Percentiles rank a stretch among this genome's conserved stretches.
phyloP scores from a whole-genome alignment of 2,113 vertebrate species.

The Pterocles orientalis region DNA sequence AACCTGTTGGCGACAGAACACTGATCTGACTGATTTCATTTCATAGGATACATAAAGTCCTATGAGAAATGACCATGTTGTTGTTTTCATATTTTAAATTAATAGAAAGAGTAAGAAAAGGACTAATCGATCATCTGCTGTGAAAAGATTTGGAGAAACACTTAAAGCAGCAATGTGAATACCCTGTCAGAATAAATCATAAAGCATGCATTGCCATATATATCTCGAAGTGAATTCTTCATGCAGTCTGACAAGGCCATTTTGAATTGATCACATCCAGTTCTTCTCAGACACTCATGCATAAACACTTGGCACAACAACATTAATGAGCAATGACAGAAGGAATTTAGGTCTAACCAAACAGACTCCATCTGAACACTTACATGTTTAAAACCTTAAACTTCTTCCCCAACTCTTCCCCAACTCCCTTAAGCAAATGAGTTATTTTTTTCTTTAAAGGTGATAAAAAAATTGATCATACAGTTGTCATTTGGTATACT shows the following conservation, averaged over 20 bases:
- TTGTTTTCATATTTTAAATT: background rate
- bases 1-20: background rate
- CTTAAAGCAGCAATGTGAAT: constrained; percentile 30
- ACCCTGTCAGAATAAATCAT: constrained; percentile 47
- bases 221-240: background rate
- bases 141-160: constrained; percentile 25
- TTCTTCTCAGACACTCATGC: constrained; percentile 56
- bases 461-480: background rate
- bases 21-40: background rate
- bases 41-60: background rate
- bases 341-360: constrained; percentile 61
- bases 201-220: background rate
- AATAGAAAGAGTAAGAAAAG: constrained; percentile 25
- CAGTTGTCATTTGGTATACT: background rate
- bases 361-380: background rate
- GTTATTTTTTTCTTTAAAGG: background rate
- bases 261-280: constrained; percentile 41
- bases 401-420: background rate
- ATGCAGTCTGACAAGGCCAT: constrained; percentile 44
- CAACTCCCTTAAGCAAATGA: background rate
- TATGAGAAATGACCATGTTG: background rate
- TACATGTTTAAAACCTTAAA: background rate
- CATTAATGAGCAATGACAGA: constrained; percentile 45
- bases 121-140: constrained; percentile 6
- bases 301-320: constrained; percentile 54